Base-by-base conservation (phyloP, 1,140 invertebrate genomes). In the Pseudomyrmex flavicornis region DNA sequence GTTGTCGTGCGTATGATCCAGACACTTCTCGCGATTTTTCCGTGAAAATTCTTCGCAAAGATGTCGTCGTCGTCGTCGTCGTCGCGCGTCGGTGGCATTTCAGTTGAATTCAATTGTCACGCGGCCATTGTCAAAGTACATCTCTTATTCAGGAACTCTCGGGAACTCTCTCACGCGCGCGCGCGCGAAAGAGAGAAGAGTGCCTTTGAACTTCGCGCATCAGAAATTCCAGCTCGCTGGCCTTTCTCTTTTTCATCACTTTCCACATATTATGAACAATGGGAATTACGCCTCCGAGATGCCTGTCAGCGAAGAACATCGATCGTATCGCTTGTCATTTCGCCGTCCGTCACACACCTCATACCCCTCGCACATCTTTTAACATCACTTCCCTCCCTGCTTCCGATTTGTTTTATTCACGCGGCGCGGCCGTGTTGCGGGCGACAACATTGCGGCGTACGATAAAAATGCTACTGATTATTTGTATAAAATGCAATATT, bases 121-220 rank as follows among this genome's bases (percentile, higher is more conserved):
- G 76, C 65, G 48, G 66, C 66, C 22, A 80, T 72, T 80, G 66
- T 80, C 66, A 61, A 72, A 80, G 76, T 70, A 59, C 76, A 70
- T 72, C 66, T 80, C 65, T 69, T 70, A 72, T 80, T 80, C 76
- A 50, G n/a, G 54, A 68, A 80, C 44, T 70, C 35, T 5, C n/a
- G 20, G 48, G 8, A 17, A 76, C 48, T 13, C 48, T 1, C 44
- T 54, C 17, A n/a, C 44, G 44, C n/a, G 35, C 35, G 35, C 35
- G 35, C 35, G 35, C 2, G 22, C 2, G 22, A 26, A 0, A 26
- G 26, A 26, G 26, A 35, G 35, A 35, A 35, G 35, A 17, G 52
- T 59, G 44, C 22, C 66, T 80, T 80, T 80, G 54, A 72, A 59
- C 54, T 77, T 44, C 15, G 76, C 44, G 56, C 22, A n/a, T 59